Percentiles rank a stretch among this genome's conserved stretches.
Conservation (phyloP, 2,113 vertebrate species). For the Prunella himalayana region DNA sequence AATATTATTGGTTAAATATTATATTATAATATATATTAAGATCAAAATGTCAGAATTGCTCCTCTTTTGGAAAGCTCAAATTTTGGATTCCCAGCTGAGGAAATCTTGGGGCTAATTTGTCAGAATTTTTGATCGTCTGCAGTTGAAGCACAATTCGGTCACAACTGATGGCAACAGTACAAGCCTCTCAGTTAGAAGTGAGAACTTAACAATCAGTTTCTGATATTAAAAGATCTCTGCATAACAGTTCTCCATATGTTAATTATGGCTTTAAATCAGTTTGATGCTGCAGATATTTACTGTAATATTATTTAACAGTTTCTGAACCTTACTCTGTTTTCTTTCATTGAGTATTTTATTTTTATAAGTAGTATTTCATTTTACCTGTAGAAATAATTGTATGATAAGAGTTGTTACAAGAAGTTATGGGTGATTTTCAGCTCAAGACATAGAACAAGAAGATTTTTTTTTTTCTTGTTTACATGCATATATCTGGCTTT, state of each 20-base stretch:
- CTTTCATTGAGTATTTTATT: not conserved
- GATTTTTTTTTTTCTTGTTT: not conserved
- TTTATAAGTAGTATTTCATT: not conserved
- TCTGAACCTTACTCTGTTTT: not conserved
- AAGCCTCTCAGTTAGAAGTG: not conserved
- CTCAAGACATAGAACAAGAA: not conserved
- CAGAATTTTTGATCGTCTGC: not conserved
- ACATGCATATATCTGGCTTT: not conserved
- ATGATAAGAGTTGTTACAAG: not conserved
- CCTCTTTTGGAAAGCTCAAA: not conserved
- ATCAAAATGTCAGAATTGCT: not conserved
- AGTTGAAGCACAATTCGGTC: not conserved
- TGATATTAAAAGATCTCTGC: not conserved
- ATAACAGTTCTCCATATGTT: not conserved
- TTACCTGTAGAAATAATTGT: not conserved
- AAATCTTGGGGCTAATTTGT: not conserved
- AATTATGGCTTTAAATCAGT: not conserved
- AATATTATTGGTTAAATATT: not conserved
- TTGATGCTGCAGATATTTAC: not conserved
- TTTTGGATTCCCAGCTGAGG: not conserved
- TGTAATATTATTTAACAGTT: not conserved
- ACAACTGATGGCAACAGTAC: not conserved
- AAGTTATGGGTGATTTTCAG: not conserved
- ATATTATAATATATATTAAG: too few species aligned
- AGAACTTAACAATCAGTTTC: not conserved